Conservation (phyloP, 2,888 invertebrate genomes). For the Operophtera brumata region DNA sequence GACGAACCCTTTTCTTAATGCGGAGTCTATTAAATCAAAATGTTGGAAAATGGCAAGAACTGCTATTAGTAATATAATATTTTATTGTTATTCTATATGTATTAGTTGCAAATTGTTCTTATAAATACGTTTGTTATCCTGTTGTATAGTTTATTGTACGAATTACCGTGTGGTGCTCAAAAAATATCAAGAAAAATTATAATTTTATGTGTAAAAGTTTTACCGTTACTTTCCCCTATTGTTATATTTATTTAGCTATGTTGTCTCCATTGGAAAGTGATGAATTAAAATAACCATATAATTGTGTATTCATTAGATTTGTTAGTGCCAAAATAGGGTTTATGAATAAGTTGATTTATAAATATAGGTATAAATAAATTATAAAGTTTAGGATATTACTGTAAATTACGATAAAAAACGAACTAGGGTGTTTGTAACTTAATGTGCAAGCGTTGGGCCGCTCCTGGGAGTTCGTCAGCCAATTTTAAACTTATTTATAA, state of each 20-base stretch:
- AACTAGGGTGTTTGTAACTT: constrained; percentile 75
- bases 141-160: constrained; percentile 28
- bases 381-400: constrained; percentile 59
- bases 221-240: constrained; percentile 36
- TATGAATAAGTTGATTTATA: constrained; percentile 74
- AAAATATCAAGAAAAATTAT: constrained; percentile 46
- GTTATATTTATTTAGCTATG: constrained; percentile 35
- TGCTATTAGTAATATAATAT: constrained; percentile 12
- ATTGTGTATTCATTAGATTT: constrained; percentile 71
- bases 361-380: constrained; percentile 62
- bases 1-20: constrained; percentile 18
- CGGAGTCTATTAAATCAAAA: constrained; percentile 6
- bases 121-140: constrained; percentile 29
- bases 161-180: constrained; percentile 56
- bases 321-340: constrained; percentile 78
- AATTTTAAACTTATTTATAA: constrained; percentile 71
- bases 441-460: constrained; percentile 59
- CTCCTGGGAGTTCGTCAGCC: constrained; percentile 63
- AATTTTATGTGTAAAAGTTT: constrained; percentile 23
- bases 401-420: constrained; percentile 70
- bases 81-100: constrained; percentile 18
- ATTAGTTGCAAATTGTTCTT: constrained; percentile 25
- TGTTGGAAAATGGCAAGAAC: constrained; percentile 17
- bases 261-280: constrained; percentile 47
- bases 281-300: constrained; percentile 48